Evolutionary conservation across 2,797 vertebrate species (phyloP).

Genomic region (Florisuga fusca): DNA sequence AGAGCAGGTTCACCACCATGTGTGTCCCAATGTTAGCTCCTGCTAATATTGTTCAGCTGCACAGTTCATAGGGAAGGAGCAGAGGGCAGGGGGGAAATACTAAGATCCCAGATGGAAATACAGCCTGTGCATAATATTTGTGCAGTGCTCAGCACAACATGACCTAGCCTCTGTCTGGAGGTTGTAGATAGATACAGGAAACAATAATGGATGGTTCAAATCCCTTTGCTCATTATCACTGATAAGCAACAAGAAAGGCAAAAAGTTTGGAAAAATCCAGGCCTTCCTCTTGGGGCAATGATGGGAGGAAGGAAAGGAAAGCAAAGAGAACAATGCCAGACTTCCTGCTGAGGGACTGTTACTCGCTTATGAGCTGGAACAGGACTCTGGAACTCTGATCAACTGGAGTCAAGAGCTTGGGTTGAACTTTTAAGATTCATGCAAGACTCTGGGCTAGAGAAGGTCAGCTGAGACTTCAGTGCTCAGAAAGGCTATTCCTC

Average conservation of each 20-base stretch:
- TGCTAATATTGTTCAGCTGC: neutral
- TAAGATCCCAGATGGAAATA: neutral
- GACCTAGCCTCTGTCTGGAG: neutral
- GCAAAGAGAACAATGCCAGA: constrained; percentile 55
- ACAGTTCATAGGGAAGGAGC: neutral
- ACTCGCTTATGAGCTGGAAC: constrained; percentile 35
- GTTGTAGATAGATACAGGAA: neutral
- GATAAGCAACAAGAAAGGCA: constrained; percentile 16
- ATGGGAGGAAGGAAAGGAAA: constrained; percentile 54
- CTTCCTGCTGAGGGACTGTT: constrained; percentile 52
- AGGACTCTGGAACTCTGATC: neutral
- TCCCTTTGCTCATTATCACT: constrained; percentile 3
- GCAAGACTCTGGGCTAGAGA: neutral
- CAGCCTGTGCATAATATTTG: neutral
- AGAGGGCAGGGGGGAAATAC: neutral
- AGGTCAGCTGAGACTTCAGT: constrained; percentile 7
- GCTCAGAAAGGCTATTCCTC: neutral
- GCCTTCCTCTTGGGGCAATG: neutral
- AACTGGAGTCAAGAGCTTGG: neutral
- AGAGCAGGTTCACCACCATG: neutral
- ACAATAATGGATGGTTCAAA: constrained; percentile 37
- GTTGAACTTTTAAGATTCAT: neutral
- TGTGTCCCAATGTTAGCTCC: neutral
- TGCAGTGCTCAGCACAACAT: neutral
- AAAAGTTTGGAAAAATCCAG: constrained; percentile 38